Evolutionary conservation across 1,140 invertebrate species (phyloP).

Genomic region (Ditylenchus dipsaci): DNA sequence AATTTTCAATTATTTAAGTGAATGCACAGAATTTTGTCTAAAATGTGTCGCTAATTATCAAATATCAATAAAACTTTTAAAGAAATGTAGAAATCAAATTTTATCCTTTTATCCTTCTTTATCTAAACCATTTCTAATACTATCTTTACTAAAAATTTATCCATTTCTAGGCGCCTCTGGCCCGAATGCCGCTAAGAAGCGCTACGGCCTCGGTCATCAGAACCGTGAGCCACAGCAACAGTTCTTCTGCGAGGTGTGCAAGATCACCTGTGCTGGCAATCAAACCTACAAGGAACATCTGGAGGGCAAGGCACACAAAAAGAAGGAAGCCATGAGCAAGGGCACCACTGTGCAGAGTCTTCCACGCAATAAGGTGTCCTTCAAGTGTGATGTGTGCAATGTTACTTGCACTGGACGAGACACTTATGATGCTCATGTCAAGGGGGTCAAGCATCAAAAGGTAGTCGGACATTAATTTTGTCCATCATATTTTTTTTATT

Average conservation of each 20-base stretch:
- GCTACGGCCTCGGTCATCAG: slow-evolving; percentile 27
- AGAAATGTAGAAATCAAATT: too few species aligned
- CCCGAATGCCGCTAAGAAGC: slow-evolving; percentile 9
- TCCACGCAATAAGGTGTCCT: slow-evolving; percentile 61
- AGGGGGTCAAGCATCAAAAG: slow-evolving; percentile 80
- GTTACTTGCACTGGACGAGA: slow-evolving; percentile 90
- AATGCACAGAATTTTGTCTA: too few species aligned
- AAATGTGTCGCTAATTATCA: too few species aligned
- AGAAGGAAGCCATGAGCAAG: slow-evolving; percentile 86
- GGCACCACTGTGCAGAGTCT: slow-evolving; percentile 56
- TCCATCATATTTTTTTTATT: slow-evolving; percentile 9
- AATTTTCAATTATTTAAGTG: too few species aligned
- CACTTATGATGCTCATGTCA: slow-evolving; percentile 93
- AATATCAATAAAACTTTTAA: too few species aligned
- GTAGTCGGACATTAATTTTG: slow-evolving; percentile 1
- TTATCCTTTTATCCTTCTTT: too few species aligned
- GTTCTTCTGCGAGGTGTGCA: slow-evolving; percentile 34
- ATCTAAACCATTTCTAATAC: too few species aligned
- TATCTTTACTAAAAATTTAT: too few species aligned
- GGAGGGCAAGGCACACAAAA: slow-evolving; percentile 96
- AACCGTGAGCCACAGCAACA: slow-evolving; percentile 23
- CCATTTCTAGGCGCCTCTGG: too few species aligned
- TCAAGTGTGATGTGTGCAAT: slow-evolving; percentile 75
- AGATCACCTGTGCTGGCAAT: slow-evolving; percentile 69
- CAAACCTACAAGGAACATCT: slow-evolving; percentile 92